phyloP scores from a whole-genome alignment of 2,113 vertebrate genomes.

The Sapayoa aenigma region DNA sequence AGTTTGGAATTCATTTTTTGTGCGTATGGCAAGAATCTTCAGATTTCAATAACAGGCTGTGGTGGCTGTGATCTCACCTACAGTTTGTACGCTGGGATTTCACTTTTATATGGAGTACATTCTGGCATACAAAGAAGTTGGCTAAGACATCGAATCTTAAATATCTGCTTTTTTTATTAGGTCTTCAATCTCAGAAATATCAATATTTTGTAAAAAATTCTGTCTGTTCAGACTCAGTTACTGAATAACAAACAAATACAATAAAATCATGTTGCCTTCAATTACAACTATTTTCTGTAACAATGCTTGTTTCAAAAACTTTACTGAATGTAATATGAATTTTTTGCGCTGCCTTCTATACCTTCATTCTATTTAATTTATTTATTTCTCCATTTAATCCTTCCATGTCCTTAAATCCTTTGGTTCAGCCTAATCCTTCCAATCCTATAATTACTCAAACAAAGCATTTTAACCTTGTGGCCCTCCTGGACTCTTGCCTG shows the following conservation, averaged over 20 bases:
- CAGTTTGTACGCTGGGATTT: background rate
- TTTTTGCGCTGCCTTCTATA: background rate
- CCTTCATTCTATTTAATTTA: background rate
- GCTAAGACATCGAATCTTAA: background rate
- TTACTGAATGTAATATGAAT: background rate
- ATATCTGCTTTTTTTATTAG: background rate
- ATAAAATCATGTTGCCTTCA: background rate
- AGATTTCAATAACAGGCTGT: background rate
- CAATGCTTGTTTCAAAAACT: background rate
- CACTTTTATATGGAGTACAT: background rate
- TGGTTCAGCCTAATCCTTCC: constrained; percentile 54
- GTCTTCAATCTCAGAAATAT: background rate
- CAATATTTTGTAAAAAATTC: background rate
- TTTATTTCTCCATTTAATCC: constrained; percentile 55
- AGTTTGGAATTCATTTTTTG: accelerated
- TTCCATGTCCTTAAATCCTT: constrained; percentile 42
- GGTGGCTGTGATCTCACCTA: background rate
- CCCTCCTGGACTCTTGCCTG: constrained; percentile 46
- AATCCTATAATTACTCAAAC: constrained; percentile 64
- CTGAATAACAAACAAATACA: background rate
- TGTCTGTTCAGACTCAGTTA: background rate
- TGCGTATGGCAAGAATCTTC: background rate
- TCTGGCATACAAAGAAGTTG: background rate
- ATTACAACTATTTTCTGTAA: background rate
- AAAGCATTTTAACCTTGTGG: constrained; percentile 65